These are phyloP conservation scores for Nycticorax nycticorax DNA, from an alignment of 2,113 vertebrate species.

Conservation along the genomic window DNA sequence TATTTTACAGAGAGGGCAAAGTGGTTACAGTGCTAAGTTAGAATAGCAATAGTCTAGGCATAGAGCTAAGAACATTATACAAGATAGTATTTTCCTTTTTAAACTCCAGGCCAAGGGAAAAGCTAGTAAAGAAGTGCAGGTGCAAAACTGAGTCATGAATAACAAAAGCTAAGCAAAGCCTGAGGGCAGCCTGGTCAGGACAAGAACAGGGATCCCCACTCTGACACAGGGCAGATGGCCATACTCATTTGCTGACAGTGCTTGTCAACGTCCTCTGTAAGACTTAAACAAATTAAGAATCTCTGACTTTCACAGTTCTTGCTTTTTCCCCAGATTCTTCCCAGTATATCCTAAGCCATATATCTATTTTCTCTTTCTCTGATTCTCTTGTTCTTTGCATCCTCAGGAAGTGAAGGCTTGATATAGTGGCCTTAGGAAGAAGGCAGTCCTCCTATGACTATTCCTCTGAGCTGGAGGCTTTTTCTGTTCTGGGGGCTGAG, in stretches of 20 bases:
- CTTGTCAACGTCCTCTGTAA: background rate
- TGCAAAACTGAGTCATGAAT: background rate
- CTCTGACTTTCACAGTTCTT: background rate
- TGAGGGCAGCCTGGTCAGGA: background rate
- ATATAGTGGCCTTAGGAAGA: background rate
- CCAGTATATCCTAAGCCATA: background rate
- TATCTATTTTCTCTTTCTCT: background rate
- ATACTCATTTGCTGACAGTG: background rate
- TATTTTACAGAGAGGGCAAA: background rate
- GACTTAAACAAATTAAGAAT: background rate
- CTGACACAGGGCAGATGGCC: background rate
- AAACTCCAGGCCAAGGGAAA: background rate
- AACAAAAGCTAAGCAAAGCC: background rate
- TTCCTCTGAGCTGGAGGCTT: background rate
- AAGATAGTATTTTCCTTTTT: background rate
- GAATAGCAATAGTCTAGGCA: background rate
- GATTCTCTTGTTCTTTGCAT: background rate
- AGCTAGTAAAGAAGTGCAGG: background rate
- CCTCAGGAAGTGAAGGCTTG: background rate
- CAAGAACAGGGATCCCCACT: background rate
- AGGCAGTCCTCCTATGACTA: background rate
- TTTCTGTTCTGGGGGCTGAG: background rate
- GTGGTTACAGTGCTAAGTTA: background rate
- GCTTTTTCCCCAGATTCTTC: background rate
- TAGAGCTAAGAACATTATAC: background rate